These are phyloP conservation scores for Formicarius rufipectus DNA, from an alignment of 2,113 vertebrate species.

Conservation along the genomic window DNA sequence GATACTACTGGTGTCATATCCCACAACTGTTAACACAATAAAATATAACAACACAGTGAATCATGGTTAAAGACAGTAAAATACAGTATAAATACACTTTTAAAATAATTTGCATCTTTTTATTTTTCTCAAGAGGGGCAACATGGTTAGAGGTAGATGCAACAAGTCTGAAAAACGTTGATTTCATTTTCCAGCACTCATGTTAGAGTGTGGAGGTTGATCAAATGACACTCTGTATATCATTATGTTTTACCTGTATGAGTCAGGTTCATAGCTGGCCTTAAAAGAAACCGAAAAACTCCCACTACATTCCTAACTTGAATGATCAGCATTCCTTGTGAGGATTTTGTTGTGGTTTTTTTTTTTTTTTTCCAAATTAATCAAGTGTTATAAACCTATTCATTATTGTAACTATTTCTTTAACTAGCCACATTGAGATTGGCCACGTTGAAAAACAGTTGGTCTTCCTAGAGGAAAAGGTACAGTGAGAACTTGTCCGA, in stretches of 20 bases:
- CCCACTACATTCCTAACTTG: neutral
- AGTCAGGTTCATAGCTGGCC: neutral
- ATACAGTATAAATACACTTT: neutral
- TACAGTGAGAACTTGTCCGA: neutral
- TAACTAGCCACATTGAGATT: neutral
- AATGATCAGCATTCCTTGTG: neutral
- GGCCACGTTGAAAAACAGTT: neutral
- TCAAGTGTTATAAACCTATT: neutral
- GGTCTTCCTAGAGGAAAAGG: neutral
- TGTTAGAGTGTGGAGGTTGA: neutral
- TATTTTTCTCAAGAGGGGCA: neutral
- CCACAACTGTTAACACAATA: conserved; percentile 84
- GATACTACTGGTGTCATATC: conserved; percentile 98
- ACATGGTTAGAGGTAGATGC: neutral
- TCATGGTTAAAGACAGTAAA: neutral
- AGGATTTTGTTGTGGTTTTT: fast-evolving
- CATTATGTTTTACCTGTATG: neutral
- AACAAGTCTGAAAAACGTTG: neutral
- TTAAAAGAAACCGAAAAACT: neutral
- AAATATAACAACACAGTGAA: neutral
- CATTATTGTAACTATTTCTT: neutral
- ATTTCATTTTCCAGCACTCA: neutral
- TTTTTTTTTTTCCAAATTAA: neutral
- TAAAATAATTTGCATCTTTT: neutral
- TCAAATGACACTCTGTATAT: neutral